phyloP scores from a whole-genome alignment of 2,888 invertebrate species.

The Drosophila robusta region DNA sequence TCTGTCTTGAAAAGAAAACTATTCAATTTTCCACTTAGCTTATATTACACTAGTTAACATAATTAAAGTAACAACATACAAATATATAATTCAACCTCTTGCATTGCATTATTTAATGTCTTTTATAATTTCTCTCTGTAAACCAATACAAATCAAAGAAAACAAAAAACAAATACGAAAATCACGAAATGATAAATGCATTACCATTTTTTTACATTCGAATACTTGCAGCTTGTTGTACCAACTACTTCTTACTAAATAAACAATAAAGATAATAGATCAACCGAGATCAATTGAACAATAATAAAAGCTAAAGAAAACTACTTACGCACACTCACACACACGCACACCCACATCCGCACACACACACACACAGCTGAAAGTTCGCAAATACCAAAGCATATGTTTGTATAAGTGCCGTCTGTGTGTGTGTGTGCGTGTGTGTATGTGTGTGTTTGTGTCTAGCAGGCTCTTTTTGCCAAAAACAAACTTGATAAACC shows the following conservation, averaged over 20 bases:
- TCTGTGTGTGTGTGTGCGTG: conserved; percentile 17
- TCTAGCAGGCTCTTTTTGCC: conserved; percentile 4
- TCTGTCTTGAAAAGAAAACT: conserved; percentile 5
- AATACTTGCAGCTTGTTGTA: conserved; percentile 80
- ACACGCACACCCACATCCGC: conserved; percentile 5
- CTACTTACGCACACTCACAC: conserved; percentile 24
- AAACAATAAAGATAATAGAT: conserved; percentile 46
- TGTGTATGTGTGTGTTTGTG: conserved; percentile 14
- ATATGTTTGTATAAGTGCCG: conserved; percentile 18
- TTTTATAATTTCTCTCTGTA: conserved; percentile 15
- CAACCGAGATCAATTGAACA: conserved; percentile 54
- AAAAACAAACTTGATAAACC: conserved; percentile 33
- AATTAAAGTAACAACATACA: conserved; percentile 12
- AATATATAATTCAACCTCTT: conserved; percentile 24
- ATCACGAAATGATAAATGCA: conserved; percentile 60
- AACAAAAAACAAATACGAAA: conserved; percentile 17
- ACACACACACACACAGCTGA: conserved; percentile 10
- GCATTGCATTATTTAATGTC: conserved; percentile 36
- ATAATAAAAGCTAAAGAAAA: conserved; percentile 41
- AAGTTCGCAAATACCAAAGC: conserved; percentile 3
- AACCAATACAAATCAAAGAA: conserved; percentile 29
- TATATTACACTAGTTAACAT: conserved; percentile 19
- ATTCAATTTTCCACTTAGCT: conserved; percentile 8
- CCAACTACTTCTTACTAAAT: conserved; percentile 80
- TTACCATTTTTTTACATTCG: conserved; percentile 64